Base-by-base conservation (phyloP, 2,888 invertebrate genomes). In the Chloromyia formosa region DNA sequence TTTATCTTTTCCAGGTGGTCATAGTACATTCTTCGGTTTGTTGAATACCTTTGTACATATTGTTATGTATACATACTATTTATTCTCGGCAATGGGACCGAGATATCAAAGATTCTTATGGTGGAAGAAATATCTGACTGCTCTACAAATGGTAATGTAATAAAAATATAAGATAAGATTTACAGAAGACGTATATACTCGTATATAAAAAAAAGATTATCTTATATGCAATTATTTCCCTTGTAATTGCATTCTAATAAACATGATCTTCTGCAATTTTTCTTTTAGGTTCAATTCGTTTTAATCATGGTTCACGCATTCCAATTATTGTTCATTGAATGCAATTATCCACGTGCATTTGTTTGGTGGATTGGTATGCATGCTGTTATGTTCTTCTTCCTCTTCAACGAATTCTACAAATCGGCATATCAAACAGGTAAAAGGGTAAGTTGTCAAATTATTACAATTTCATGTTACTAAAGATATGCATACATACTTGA, bases 11-110 rank as follows among this genome's bases (percentile, higher is more conserved):
- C 23, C 75, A 89, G 96, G 97, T 83, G 97, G 97, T 42, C 97
- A 97, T 85, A 95, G 95, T 80, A 96, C 97, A 4, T 97, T 97
- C 89, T 97, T 97, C 85, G 95, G 96, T 1, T 88, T 96, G 80
- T 87, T 97, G 82, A 98, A 97, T 86, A 95, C 96, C 0, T 96
- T 96, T 85, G 96, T 98, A n/a, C 97, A 98, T 86, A 93, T 97
- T 81, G 88, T 97, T 79, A 98, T 98, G 97, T 97, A 98, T 87
- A 88, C 91, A 4, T 98, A 97, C 87, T 96, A 96, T 83, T 89
- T 97, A 88, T 86, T 97, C 82, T 91, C 96, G 66, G 97, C 97
- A 42, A 88, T 96, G 86, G 97, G 97, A 75, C 96, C 96, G 7
- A 88, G 89, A 71, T 89, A 94, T 85, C 93, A 94, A 85, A 92